These are phyloP conservation scores for Hyposoter dolosus DNA, from an alignment of 2,888 invertebrate genomes.

Conservation along the genomic window DNA sequence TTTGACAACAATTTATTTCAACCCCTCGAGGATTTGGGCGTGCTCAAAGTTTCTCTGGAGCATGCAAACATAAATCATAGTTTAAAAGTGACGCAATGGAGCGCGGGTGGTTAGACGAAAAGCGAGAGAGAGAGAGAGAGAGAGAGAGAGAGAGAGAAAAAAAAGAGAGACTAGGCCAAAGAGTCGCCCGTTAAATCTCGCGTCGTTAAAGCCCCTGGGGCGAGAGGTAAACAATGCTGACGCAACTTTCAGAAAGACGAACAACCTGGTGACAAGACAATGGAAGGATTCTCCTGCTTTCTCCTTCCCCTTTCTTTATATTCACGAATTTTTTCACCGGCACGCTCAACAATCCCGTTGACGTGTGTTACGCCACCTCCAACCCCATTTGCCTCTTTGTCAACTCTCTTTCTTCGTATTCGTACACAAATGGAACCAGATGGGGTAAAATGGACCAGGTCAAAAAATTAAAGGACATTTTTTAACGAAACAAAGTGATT, in stretches of 20 bases:
- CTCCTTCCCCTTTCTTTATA: slow-evolving; percentile 66
- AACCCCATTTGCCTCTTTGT: slow-evolving; percentile 39
- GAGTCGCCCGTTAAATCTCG: slow-evolving; percentile 41
- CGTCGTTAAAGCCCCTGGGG: slow-evolving; percentile 63
- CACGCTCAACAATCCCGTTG: slow-evolving; percentile 42
- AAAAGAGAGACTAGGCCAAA: slow-evolving; percentile 24
- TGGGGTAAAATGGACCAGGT: background rate
- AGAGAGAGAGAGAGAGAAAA: slow-evolving; percentile 14
- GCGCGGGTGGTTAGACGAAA: slow-evolving; percentile 3
- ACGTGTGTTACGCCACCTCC: slow-evolving; percentile 37
- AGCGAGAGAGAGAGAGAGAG: slow-evolving; percentile 16
- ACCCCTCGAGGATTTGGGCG: background rate
- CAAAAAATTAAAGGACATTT: background rate
- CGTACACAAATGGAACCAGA: background rate
- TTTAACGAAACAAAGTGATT: background rate
- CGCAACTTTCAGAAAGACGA: slow-evolving; percentile 78
- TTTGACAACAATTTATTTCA: background rate
- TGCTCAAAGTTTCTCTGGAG: background rate
- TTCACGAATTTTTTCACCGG: slow-evolving; percentile 55
- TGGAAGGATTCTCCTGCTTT: slow-evolving; percentile 71
- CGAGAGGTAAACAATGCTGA: slow-evolving; percentile 79
- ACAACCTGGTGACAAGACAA: slow-evolving; percentile 79
- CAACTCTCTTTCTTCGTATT: slow-evolving; percentile 5
- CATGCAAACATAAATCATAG: slow-evolving; percentile 6
- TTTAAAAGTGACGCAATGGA: background rate